Base-by-base conservation (phyloP, 2,797 vertebrate genomes). In the Tenualosa thibaudeaui region DNA sequence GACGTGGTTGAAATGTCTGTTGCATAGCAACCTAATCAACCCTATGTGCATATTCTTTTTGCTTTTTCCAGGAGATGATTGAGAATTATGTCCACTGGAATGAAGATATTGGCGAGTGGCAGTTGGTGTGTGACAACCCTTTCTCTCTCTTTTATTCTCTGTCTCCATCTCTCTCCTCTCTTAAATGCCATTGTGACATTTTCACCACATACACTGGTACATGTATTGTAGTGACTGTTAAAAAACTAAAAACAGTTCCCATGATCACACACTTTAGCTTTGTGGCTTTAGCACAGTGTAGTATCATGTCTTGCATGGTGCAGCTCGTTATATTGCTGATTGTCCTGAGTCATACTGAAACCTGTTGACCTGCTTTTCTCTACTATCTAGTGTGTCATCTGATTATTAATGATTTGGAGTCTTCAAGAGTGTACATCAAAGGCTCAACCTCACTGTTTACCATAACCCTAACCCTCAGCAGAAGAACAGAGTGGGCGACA, bases 51-150 rank as follows among this genome's bases (percentile, higher is more conserved):
- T 3, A 46, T 46, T 1, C 7, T 13, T 40, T 68, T 58, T 85
- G 15, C 62, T 54, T 58, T 93, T 81, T 86, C 58, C 90, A 99
- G 98, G 98, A 99, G 92, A 99, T 99, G 98, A 99, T 99, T 86
- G 98, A 99, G 91, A 98, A 99, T 90, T 99, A 99, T 0, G 98
- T 99, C 68, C 97, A 99, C 89, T 99, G 98, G 98, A 99, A 99
- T n/a, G 98, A 99, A 92, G 98, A 99, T 91, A 99, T 99, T 85
- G 98, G 98, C 86, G 98, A 99, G 83, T 99, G 98, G 98, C 98
- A 99, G 90, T 92, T 99, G 95, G 98, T 99, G 92, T 95, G 97
- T 84, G 53, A 17, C 54, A 1, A 71, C 3, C 26, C 40, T 24
- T 51, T 1, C 7, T 31, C 31, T 31, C 31, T 31, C 31, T 31